These are phyloP conservation scores for Lordiphosa fenestrarum DNA, from an alignment of 2,888 invertebrate species.

Conservation along the genomic window DNA sequence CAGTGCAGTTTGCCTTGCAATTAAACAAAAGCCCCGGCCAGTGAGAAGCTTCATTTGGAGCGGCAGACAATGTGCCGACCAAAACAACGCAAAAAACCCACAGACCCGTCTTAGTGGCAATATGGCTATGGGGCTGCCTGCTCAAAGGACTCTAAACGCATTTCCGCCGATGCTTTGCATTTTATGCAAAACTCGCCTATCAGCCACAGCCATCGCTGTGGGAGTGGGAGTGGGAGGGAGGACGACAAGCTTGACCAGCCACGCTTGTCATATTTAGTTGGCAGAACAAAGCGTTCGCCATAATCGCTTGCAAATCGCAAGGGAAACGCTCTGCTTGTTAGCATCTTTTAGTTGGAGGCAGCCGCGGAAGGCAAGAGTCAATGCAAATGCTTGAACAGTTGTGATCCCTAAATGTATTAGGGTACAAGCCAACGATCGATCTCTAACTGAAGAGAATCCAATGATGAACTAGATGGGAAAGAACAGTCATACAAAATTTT, in stretches of 20 bases:
- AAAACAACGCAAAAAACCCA: slow-evolving; percentile 6
- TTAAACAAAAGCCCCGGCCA: slow-evolving; percentile 66
- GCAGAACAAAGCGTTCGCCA: slow-evolving; percentile 63
- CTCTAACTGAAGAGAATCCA: too few species aligned
- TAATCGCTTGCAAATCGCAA: slow-evolving; percentile 52
- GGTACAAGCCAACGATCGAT: too few species aligned
- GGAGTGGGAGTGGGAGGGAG: background rate
- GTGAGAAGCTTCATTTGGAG: slow-evolving; percentile 5
- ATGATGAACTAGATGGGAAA: too few species aligned
- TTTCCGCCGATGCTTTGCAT: slow-evolving; percentile 63
- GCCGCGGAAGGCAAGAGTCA: background rate
- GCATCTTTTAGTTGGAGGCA: slow-evolving; percentile 19
- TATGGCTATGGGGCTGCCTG: slow-evolving; percentile 5
- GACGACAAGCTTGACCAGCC: slow-evolving; percentile 5
- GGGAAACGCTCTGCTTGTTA: slow-evolving; percentile 33
- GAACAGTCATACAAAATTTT: too few species aligned
- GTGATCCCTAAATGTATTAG: too few species aligned
- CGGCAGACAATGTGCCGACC: slow-evolving; percentile 13
- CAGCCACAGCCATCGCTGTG: slow-evolving; percentile 52
- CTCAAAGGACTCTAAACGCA: slow-evolving; percentile 66
- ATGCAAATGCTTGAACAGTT: too few species aligned
- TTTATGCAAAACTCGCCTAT: slow-evolving; percentile 63
- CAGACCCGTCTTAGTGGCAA: too few species aligned
- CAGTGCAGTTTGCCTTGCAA: slow-evolving; percentile 62
- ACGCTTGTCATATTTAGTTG: slow-evolving; percentile 65